A percentile compares a stretch with the other conserved stretches of the same genome.
Evolutionary conservation across 2,797 vertebrate species (phyloP).

Genomic region (Onychomys arenicola): DNA sequence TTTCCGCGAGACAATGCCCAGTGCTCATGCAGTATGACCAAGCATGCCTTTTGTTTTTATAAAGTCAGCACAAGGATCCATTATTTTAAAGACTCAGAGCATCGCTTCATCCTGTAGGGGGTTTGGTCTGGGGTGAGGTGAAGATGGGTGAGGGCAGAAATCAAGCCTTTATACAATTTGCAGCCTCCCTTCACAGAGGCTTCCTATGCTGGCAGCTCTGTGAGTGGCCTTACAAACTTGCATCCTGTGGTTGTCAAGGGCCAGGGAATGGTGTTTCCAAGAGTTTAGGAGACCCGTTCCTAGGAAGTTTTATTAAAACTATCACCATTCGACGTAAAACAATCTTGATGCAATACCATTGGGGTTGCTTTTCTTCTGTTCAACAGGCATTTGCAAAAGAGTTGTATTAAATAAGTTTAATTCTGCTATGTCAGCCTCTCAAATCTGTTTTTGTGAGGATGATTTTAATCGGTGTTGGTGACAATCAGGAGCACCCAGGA

Average conservation of each 20-base stretch:
- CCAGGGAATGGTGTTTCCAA: conserved; percentile 37
- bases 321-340: background rate
- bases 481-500: conserved; percentile 68
- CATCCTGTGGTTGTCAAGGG: conserved; percentile 35
- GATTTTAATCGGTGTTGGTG: conserved; percentile 76
- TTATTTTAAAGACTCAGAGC: background rate
- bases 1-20: background rate
- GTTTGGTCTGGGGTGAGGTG: background rate
- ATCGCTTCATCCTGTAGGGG: background rate
- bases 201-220: conserved; percentile 5
- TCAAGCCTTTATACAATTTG: background rate
- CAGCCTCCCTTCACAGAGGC: background rate
- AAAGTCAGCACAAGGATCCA: background rate
- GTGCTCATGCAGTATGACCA: background rate
- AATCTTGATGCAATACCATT: background rate
- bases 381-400: conserved; percentile 27
- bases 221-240: background rate
- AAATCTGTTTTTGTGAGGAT: background rate
- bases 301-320: conserved; percentile 53
- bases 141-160: conserved; percentile 3
- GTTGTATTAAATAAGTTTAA: conserved; percentile 51
- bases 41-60: background rate
- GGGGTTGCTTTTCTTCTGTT: conserved; percentile 45
- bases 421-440: conserved; percentile 69
- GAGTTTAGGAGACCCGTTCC: conserved; percentile 42